phyloP scores from a whole-genome alignment of 2,113 vertebrate genomes.

The Pygoscelis adeliae region DNA sequence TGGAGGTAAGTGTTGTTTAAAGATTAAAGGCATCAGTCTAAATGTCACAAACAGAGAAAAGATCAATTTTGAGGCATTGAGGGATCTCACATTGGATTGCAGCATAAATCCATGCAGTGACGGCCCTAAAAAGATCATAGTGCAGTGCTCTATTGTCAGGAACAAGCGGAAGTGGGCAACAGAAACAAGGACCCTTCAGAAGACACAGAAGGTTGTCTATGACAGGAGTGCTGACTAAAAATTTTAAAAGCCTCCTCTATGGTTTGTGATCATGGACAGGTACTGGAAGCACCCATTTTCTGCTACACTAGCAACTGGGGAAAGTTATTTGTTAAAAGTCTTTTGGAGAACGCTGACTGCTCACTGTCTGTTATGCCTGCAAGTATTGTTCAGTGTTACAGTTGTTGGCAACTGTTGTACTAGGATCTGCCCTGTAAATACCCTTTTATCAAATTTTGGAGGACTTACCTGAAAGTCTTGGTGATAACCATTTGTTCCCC shows the following conservation, averaged over 20 bases:
- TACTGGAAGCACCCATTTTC: not conserved
- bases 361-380: not conserved
- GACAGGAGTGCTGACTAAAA: not conserved
- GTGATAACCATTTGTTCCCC: not conserved
- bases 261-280: not conserved
- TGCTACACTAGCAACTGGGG: not conserved
- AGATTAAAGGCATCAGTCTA: not conserved
- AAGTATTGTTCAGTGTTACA: not conserved
- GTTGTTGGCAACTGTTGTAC: not conserved
- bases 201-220: not conserved
- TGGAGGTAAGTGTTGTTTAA: not conserved
- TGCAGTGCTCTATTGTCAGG: not conserved
- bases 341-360: not conserved
- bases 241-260: not conserved
- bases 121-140: not conserved
- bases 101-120: not conserved
- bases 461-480: not conserved
- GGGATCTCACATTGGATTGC: not conserved
- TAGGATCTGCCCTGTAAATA: not conserved
- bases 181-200: not conserved
- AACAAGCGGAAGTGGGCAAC: not conserved
- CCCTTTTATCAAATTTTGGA: not conserved
- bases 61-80: not conserved
- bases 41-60: not conserved
- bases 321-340: not conserved